These are phyloP conservation scores for Chelon labrosus DNA, from an alignment of 2,797 vertebrate species.

Conservation along the genomic window DNA sequence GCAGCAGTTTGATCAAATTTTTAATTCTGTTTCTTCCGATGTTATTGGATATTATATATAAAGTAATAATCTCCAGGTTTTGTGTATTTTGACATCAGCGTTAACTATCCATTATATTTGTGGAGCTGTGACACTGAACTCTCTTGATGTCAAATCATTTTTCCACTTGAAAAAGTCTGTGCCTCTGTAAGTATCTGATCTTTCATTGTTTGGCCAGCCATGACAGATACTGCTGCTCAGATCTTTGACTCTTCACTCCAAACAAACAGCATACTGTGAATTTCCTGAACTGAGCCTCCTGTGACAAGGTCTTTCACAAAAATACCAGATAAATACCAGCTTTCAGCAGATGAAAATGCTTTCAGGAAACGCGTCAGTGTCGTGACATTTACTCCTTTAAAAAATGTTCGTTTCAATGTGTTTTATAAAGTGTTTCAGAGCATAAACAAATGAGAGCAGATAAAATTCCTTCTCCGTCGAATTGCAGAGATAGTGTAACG, in stretches of 20 bases:
- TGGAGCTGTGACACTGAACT: neutral
- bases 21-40: neutral
- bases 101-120: neutral
- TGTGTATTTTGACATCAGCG: neutral
- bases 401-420: neutral
- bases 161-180: neutral
- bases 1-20: neutral
- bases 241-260: constrained; percentile 15
- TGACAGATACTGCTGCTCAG: neutral
- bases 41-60: neutral
- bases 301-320: neutral
- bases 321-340: neutral
- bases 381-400: neutral
- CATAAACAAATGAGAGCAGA: constrained; percentile 3
- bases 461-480: neutral
- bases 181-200: neutral
- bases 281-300: neutral
- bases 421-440: neutral
- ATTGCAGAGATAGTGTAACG: constrained; percentile 4
- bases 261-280: constrained; percentile 9
- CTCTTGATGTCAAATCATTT: constrained; percentile 5
- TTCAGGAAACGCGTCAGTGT: neutral
- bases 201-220: constrained; percentile 6
- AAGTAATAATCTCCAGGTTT: neutral
- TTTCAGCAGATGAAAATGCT: neutral